Base-by-base conservation (phyloP, 1,140 invertebrate genomes). In the Rhyacophila brunnea region DNA sequence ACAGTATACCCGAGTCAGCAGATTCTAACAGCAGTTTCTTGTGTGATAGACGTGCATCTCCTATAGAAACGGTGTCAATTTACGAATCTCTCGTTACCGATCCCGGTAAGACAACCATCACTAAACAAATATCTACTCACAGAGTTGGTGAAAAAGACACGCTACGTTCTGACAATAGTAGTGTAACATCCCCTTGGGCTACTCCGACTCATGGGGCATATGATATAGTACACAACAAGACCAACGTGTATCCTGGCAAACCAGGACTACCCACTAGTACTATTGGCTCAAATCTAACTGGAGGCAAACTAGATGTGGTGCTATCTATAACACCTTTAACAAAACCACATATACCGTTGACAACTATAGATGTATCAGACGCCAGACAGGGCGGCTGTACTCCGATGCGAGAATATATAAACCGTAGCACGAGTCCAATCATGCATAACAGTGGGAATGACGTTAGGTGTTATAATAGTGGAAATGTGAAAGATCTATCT, bases 1-100 rank as follows among this genome's bases (percentile, higher is more conserved):
- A n/a, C 66, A n/a, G 75, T 19, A 74, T 68, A 18, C 75, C 75
- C 13, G 72, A 74, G 65, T 78, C 75, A n/a, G 74, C 75, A 36
- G 74, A 78, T 46, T 59, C 49, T 2, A 52, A 23, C 17, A 45
- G 36, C 15, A 49, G 46, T 42, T 49, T 49, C 38, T n/a, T 36
- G 17, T 38, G 23, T 19, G 36, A 19, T 7, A n/a, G 17, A 17
- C 15, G 6, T 13, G 1, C 23, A 3, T 46, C 43, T 32, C 20
- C 42, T 45, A 11, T 32, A 40, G 15, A 40, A 40, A 40, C 3
- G 5, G 4, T 5, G 11, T n/a, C 19, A 15, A 50, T 17, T 35
- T 10, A 19, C 44, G 14, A 19, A 46, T n/a, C n/a, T 46, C 44
- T 2, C 11, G 1, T 19, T 2, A 32, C 19, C 45, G 35, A 48